Conservation (phyloP, 1,140 invertebrate species). For the Brachionus rubens region DNA sequence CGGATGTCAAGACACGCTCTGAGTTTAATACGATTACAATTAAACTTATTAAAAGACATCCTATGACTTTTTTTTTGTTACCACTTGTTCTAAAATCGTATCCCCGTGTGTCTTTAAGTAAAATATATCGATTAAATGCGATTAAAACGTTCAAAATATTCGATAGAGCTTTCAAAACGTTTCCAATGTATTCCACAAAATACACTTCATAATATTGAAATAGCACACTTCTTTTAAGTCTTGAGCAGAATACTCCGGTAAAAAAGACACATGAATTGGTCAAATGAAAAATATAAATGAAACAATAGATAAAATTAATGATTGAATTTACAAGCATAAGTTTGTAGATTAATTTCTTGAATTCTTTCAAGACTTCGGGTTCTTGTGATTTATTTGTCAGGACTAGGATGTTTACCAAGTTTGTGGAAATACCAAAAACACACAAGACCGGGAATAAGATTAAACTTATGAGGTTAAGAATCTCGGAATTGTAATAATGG, state of each 20-base stretch:
- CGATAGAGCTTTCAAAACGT: neutral
- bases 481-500: too few species aligned
- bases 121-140: neutral
- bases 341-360: neutral
- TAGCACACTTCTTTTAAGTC: neutral
- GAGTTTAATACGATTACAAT: neutral
- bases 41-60: too few species aligned
- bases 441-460: too few species aligned
- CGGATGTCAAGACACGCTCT: neutral
- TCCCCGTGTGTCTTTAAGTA: neutral
- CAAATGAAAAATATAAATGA: neutral
- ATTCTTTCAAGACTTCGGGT: neutral
- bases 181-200: constrained; percentile 9
- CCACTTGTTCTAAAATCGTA: neutral
- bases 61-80: neutral
- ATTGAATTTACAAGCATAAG: neutral
- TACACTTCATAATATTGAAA: constrained; percentile 15
- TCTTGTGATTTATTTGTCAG: neutral
- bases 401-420: neutral
- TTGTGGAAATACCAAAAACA: neutral
- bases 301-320: constrained; percentile 15
- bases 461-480: too few species aligned
- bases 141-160: neutral
- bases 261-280: neutral
- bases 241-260: neutral